Conservation (phyloP, 2,113 vertebrate species). For the Azemiops feae region DNA sequence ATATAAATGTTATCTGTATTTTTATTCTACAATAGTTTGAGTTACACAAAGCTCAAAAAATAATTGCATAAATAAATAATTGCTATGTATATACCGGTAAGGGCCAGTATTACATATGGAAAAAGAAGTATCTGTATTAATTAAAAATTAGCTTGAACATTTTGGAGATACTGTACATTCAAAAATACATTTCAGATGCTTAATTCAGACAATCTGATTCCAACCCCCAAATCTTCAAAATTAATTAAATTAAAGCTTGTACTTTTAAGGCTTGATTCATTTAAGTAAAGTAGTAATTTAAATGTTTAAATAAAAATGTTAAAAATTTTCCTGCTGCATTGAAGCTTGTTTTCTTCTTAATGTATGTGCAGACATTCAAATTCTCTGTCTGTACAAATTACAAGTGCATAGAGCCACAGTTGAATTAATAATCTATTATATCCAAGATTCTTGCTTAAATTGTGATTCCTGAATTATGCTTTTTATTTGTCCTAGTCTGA, state of each 20-base stretch:
- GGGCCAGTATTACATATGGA: background rate
- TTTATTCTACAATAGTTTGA: background rate
- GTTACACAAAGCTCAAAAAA: background rate
- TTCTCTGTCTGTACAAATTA: too few species aligned
- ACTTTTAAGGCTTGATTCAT: background rate
- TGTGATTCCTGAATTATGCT: background rate
- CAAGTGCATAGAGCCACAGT: background rate
- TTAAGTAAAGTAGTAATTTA: background rate
- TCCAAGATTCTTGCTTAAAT: background rate
- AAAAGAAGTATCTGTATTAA: background rate
- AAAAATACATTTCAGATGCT: background rate
- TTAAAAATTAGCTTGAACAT: background rate
- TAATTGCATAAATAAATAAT: background rate
- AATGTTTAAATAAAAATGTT: background rate
- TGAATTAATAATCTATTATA: background rate
- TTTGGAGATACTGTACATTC: background rate
- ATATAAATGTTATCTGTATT: background rate
- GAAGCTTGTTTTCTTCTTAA: background rate
- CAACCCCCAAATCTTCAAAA: background rate
- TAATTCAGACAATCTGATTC: background rate
- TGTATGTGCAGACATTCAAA: background rate
- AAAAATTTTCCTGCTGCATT: background rate
- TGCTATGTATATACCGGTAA: background rate
- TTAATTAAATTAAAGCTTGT: background rate
- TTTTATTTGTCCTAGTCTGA: background rate